Conservation (phyloP, 2,888 invertebrate species). For the Chrysolina haemoptera region DNA sequence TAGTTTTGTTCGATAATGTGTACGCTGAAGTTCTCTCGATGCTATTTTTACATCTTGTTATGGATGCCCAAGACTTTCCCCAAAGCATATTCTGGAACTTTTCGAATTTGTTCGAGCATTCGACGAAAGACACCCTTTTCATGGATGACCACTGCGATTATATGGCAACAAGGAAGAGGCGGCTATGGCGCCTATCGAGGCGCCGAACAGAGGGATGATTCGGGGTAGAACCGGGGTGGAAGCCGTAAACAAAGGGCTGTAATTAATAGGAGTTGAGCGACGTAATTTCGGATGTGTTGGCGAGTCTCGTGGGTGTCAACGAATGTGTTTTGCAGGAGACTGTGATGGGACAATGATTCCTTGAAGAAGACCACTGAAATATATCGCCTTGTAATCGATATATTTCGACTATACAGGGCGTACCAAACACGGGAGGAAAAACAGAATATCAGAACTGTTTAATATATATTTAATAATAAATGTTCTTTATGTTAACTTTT, state of each 20-base stretch:
- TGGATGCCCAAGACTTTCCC: too few species aligned
- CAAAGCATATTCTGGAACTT: background rate
- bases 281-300: background rate
- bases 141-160: background rate
- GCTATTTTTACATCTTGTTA: too few species aligned
- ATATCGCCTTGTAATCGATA: too few species aligned
- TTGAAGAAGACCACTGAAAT: background rate
- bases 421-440: too few species aligned
- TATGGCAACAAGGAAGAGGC: background rate
- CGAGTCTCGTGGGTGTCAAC: background rate
- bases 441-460: too few species aligned
- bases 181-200: background rate
- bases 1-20: too few species aligned
- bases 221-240: background rate
- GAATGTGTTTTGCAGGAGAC: background rate
- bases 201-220: background rate
- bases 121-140: background rate
- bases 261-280: constrained; percentile 1
- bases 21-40: too few species aligned
- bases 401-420: too few species aligned
- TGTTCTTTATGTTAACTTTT: too few species aligned
- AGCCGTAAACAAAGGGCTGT: constrained; percentile 9
- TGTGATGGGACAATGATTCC: background rate
- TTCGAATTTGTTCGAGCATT: background rate
- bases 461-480: too few species aligned